Evolutionary conservation across 2,888 invertebrate genomes (phyloP), one percentile per base, ranked within the genome.

Genomic region (Brachyptera putata): DNA sequence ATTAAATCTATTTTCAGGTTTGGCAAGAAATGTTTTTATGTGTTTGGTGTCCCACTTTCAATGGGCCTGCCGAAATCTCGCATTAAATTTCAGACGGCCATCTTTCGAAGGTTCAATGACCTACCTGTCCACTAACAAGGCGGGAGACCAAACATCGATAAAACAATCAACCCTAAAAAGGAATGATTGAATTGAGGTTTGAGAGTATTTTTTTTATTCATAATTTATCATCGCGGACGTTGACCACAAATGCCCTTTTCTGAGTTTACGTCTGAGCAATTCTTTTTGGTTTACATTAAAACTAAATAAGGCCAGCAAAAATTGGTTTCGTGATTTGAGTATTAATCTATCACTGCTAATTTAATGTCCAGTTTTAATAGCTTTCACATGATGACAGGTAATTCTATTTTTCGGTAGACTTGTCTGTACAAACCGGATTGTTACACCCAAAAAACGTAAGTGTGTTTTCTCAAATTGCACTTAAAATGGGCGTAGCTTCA

Each of bases 1-100:
- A 34, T 53, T 36, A 36, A 21, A 36, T 34, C 36, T 22, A 36
- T 30, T 53, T 36, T 53, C 53, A 36, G 53, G 53, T 53, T 53
- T 53, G 36, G 26, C 50, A 30, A 50, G 50, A 46, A 34, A 16
- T n/a, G 16, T 25, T 50, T 50, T 30, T 34, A 16, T 34, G 13
- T 50, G n/a, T n/a, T 2, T 3, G 1, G 53, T 30, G 53, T 14
- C 53, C 53, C 34, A 53, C 34, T 53, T 53, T 46, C 46, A 11
- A 37, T 24, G 46, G 9, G 4, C 46, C 46, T 13, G n/a, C 46
- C 46, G 24, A 46, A 46, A 46, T 46, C 46, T 22, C n/a, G 46
- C 46, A 21, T 2, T 11, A 22, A 46, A 46, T 46, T 46, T 46
- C 22, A 3, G 22, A 46, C 24, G 24, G 46, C 46, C 46, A 46